Evolutionary conservation across 2,797 vertebrate species (phyloP), one percentile per base, ranked within the genome.

Genomic region (Threskiornis aethiopicus): DNA sequence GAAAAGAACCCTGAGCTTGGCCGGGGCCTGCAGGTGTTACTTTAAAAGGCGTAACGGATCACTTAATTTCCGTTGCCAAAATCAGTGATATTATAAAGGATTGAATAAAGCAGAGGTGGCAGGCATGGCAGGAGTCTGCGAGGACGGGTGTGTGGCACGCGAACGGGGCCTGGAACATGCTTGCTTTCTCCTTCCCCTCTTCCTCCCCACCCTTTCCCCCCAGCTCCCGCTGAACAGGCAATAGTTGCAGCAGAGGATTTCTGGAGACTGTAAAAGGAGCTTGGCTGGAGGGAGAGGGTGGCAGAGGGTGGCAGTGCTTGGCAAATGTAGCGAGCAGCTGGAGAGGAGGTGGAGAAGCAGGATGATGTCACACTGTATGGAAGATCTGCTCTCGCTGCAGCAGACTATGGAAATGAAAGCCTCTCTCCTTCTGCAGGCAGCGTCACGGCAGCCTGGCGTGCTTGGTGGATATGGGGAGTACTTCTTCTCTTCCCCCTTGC

Each of bases 281-380:
- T 57, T 51, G 79, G 84, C 69, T 80, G 75, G 76, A 80, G 82
- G 83, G 80, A 94, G 72, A 84, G 82, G 67, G 90, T 42, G 9
- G 89, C 73, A 94, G 72, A 84, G 82, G 67, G 90, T 42, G 9
- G 89, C 73, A 52, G 73, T 0, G 26, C 80, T 84, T 82, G 86
- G 77, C 81, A 73, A 44, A 16, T 7, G 52, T n/a, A 37, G 67
- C 5, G 93, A 97, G 93, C 96, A 95, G 96, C 96, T 97, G 96
- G 91, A 65, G 89, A 96, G 96, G 96, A 93, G 96, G 96, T 93
- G 96, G 93, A 96, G 71, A n/a, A 94, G 82, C 55, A 4, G 84
- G 49, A 66, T 85, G 94, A 89, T 94, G 87, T 89, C 91, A 96
- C 17, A 3, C 37, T 33, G 51, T 10, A 19, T 72, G 91, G 89